Base-by-base conservation (phyloP, 2,113 vertebrate species). In the Silurus asotus region DNA sequence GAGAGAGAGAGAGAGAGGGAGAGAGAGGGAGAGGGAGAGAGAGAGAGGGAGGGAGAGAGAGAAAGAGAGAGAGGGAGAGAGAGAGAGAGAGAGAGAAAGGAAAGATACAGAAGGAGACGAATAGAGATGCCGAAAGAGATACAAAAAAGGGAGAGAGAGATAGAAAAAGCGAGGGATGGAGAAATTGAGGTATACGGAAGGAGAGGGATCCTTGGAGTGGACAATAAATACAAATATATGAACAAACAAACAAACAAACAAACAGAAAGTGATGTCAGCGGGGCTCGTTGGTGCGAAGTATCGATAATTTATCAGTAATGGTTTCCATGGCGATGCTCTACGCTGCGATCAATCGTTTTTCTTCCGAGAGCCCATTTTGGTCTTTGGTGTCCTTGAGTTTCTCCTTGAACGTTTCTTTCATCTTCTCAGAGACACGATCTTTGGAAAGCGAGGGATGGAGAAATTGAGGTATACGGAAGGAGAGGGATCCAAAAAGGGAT, bases 291-390 rank as follows among this genome's bases (percentile, higher is more conserved):
- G 28, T 37, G 28, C 28, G 28, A 37, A 37, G 28, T 37, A 37
- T 37, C 28, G 28, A 37, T 37, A 37, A 49, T 49, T 25, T n/a
- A 13, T 48, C 23, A 4, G 6, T 58, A 3, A 2, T 58, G 56
- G 17, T 37, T 81, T 2, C 25, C 48, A 7, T 15, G 20, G 28
- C 2, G 62, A 53, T 53, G 80, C 65, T 3, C n/a, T 25, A 11
- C 17, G 45, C 28, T 58, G 15, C 6, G 2, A 49, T 86, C 96
- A 97, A 69, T 98, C 96, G 5, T 94, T 93, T 90, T 97, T 97
- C 93, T 98, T 99, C 89, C 96, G 95, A 88, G 98, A 97, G 20
- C 97, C 95, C 89, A 99, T 96, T 94, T 97, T 96, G 89, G 89
- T 96, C 97, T 96, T 94, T 95, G 0, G 94, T 95, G 82, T 93